phyloP scores from a whole-genome alignment of 1,140 invertebrate genomes.

The Ditylenchus dipsaci region DNA sequence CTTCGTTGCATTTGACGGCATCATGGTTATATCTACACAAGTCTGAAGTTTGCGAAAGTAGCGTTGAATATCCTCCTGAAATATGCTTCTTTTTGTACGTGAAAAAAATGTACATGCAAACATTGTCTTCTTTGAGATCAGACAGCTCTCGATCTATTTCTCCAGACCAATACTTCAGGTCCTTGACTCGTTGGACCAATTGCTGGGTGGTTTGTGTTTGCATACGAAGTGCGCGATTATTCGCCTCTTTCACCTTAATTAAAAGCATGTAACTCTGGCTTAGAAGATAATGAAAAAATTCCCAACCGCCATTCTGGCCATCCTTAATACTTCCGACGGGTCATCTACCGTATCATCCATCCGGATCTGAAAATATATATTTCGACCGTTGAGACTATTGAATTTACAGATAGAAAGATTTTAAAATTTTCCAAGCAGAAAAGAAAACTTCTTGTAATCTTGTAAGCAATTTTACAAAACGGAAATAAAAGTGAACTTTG shows the following conservation, averaged over 20 bases:
- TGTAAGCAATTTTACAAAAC: no score
- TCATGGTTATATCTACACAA: conserved; percentile 41
- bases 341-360: conserved; percentile 45
- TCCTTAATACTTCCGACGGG: conserved; percentile 47
- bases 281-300: no score
- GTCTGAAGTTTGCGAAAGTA: conserved; percentile 42
- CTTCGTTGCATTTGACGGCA: conserved; percentile 45
- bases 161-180: conserved; percentile 52
- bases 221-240: conserved; percentile 44
- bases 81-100: no score
- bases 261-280: no score
- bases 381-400: not conserved
- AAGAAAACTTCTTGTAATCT: no score
- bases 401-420: not conserved
- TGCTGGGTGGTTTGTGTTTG: conserved; percentile 54
- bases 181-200: conserved; percentile 50
- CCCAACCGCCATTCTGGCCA: conserved; percentile 48
- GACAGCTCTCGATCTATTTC: conserved; percentile 52
- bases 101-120: no score
- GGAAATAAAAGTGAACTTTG: no score
- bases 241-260: conserved; percentile 55
- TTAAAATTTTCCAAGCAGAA: no score
- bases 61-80: conserved; percentile 44
- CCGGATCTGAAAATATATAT: conserved; percentile 7
- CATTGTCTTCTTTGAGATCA: conserved; percentile 37